phyloP scores from a whole-genome alignment of 2,888 invertebrate species.

The Itoplectis maculator region DNA sequence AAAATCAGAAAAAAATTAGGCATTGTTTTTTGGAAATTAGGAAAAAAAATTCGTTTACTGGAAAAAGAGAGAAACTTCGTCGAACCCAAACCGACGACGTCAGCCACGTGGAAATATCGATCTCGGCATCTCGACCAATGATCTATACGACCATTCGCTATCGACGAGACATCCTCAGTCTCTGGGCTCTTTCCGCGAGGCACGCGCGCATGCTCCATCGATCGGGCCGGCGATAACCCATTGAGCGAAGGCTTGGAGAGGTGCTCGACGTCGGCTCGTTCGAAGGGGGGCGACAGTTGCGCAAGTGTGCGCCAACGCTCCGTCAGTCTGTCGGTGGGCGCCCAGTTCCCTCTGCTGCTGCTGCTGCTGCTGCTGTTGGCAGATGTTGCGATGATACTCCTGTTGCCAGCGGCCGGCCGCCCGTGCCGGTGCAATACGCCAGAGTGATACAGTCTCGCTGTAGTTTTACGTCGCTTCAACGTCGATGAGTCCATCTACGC shows the following conservation, averaged over 20 bases:
- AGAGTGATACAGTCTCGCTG: slow-evolving; percentile 17
- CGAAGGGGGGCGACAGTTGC: slow-evolving; percentile 76
- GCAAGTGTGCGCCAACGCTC: slow-evolving; percentile 75
- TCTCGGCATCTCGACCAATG: slow-evolving; percentile 55
- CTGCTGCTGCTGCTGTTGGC: slow-evolving; percentile 68
- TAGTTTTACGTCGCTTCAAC: slow-evolving; percentile 5
- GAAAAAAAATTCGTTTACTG: too few relatives aligned
- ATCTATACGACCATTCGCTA: slow-evolving; percentile 42
- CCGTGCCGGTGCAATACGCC: slow-evolving; percentile 27
- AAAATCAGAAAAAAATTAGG: too few relatives aligned
- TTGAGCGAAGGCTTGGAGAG: slow-evolving; percentile 53
- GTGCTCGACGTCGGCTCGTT: slow-evolving; percentile 49
- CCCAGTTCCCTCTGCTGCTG: slow-evolving; percentile 44
- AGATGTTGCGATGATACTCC: slow-evolving; percentile 78
- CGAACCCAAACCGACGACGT: neutral
- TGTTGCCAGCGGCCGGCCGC: slow-evolving; percentile 21
- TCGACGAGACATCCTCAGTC: slow-evolving; percentile 44
- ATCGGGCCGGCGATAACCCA: slow-evolving; percentile 59
- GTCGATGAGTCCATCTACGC: neutral
- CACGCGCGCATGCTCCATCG: slow-evolving; percentile 56
- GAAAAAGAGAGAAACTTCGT: too few relatives aligned
- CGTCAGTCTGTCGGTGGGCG: slow-evolving; percentile 75
- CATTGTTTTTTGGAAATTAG: too few relatives aligned
- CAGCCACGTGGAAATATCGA: slow-evolving; percentile 52
- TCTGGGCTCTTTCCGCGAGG: slow-evolving; percentile 31